Percentiles rank a stretch among this genome's conserved stretches.
Evolutionary conservation across 2,888 invertebrate species (phyloP).

Genomic region (Mechanitis messenoides): DNA sequence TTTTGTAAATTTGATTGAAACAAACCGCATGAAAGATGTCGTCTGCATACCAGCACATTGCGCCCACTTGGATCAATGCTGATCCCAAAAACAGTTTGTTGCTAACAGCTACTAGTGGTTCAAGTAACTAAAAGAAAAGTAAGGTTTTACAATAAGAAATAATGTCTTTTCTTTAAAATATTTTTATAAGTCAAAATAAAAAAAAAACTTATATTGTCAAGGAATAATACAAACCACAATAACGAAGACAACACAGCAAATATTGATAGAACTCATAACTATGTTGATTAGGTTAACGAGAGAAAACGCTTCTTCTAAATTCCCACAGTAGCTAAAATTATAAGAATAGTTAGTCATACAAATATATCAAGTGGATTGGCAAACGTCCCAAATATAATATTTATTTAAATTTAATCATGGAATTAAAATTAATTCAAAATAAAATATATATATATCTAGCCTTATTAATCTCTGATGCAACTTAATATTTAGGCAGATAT

Average conservation of each 20-base stretch:
- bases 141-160: background rate
- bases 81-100: slow-evolving; percentile 63
- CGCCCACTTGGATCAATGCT: slow-evolving; percentile 63
- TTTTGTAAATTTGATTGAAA: slow-evolving; percentile 15
- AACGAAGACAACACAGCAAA: slow-evolving; percentile 67
- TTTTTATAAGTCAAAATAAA: too few relatives aligned
- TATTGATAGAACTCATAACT: slow-evolving; percentile 63
- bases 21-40: slow-evolving; percentile 64
- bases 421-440: background rate
- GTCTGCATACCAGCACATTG: slow-evolving; percentile 70
- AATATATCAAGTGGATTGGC: slow-evolving; percentile 1
- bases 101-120: slow-evolving; percentile 59
- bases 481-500: slow-evolving; percentile 55
- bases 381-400: background rate
- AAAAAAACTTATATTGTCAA: too few relatives aligned
- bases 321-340: slow-evolving; percentile 60
- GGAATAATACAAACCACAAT: slow-evolving; percentile 52
- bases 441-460: slow-evolving; percentile 25
- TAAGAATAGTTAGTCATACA: background rate
- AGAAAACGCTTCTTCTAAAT: slow-evolving; percentile 62
- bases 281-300: slow-evolving; percentile 65
- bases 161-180: background rate
- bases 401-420: background rate
- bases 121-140: slow-evolving; percentile 52
- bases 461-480: slow-evolving; percentile 64